Evolutionary conservation across 2,113 vertebrate genomes (phyloP), one percentile per base, ranked within the genome.

Genomic region (Quiscalus mexicanus): DNA sequence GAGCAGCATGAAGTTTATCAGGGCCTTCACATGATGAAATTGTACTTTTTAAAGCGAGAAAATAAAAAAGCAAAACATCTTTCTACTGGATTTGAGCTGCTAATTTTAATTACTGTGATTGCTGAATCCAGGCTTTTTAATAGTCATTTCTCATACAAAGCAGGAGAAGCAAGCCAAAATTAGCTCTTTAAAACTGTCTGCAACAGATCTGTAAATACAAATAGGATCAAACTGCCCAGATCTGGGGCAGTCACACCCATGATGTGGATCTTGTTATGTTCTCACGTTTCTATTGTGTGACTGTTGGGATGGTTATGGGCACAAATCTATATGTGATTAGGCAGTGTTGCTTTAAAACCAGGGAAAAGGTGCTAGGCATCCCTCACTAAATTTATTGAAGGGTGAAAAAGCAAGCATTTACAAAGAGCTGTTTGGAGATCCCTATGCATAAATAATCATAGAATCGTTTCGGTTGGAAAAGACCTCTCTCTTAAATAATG

Each of bases 1-100:
- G 18, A 95, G 87, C 94, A 96, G 93, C 93, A 60, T 81, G 84
- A 91, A 83, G 87, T 93, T 96, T 90, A 70, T 67, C 93, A 56
- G 70, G 71, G 83, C 88, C 71, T 92, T 91, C 64, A 4, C 65
- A 27, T 87, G 64, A 86, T 93, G 80, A 94, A 92, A 96, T 92
- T 89, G 90, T 94, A 90, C 86, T 90, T 96, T 94, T 92, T 52
- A 67, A 93, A 93, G 92, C 4, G 65, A 70, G 85, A 71, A 56
- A 67, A 44, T 21, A 70, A 86, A 91, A 93, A 78, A 89, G 12
- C 41, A 55, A 31, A 60, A 21, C 21, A 42, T 31, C 33, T 82
- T 92, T 88, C 77, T 49, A 35, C 2, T 3, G 58, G 21, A 62
- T 75, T 84, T 78, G 22, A 75, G 37, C 25, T 45, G 49, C 69